Evolutionary conservation across 2,113 vertebrate genomes (phyloP), one percentile per base, ranked within the genome.

Genomic region (Pogona vitticeps): DNA sequence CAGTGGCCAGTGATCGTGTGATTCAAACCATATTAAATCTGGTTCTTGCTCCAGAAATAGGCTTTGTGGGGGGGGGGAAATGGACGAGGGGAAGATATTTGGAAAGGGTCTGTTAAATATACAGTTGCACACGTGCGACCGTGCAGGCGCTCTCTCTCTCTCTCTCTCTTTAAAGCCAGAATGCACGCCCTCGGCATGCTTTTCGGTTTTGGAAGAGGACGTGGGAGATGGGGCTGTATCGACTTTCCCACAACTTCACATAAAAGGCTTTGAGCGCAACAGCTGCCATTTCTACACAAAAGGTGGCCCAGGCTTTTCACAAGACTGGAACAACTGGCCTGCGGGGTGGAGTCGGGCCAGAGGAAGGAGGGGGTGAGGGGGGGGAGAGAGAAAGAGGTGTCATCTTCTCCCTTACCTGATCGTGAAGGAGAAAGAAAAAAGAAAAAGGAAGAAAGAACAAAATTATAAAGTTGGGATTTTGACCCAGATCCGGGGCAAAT

Each of bases 221-320:
- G 95, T 95, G 96, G 95, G 96, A 96, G 96, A 96, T 65, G 92
- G 91, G 93, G 94, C 92, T 92, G 92, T 88, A 31, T 82, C 93
- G 94, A 94, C 95, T 96, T 97, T 97, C 97, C 97, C 96, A 97
- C 96, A 94, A 96, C 93, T 94, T 92, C 94, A 92, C 96, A 97
- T 94, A 97, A 97, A 97, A 95, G 94, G 17, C 88, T 92, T 36
- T 0, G 92, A 91, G 95, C 94, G 90, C 92, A 92, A 96, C 97
- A 97, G 97, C 97, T 97, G 97, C 96, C 95, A 92, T 95, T 90
- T 72, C 92, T 82, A 93, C 80, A 93, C 68, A 61, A 90, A 94
- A 90, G 95, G 92, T 88, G 88, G 91, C 87, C 46, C 89, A 91
- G 90, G 92, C 89, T 92, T 94, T 95, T 96, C 92, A 52, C 46